Evolutionary conservation across 2,797 vertebrate genomes (phyloP), one percentile per base, ranked within the genome.

Genomic region (Cyclopterus lumpus): DNA sequence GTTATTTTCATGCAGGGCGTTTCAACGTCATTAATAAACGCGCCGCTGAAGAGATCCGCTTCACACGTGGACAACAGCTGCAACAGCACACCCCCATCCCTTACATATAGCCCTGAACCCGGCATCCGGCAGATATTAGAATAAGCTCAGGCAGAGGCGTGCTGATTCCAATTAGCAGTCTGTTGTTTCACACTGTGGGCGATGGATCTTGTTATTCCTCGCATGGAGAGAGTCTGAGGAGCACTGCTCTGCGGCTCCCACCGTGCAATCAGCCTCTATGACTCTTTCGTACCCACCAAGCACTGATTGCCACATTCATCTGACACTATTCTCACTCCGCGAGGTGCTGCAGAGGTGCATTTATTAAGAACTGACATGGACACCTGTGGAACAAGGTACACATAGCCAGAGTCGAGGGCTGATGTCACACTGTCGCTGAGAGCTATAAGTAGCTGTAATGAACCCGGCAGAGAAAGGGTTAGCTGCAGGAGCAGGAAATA

Each of bases 81-180:
- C 81, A 90, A 24, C 65, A 61, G 34, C 59, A 84, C 80, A 71
- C 73, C 73, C 85, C 80, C 79, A 67, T 77, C 81, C 75, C 77
- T 87, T 77, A 89, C 83, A 89, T 88, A 84, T 86, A 77, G 78
- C 75, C 49, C 85, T 11, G 0, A 83, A 83, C 26, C 65, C 77
- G 77, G 75, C 83, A 90, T 86, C 86, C 80, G 42, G 85, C 80
- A 89, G 88, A 91, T 90, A 91, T 92, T 90, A 86, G 88, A 91
- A 88, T 90, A 88, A 83, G 85, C 89, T 90, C 71, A 53, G 86
- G 87, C 86, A 90, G 89, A 89, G 90, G 86, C 90, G 81, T 91
- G 92, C 91, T 93, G 93, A 88, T 93, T 94, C 93, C 91, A 94
- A 94, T 95, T 94, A 95, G 92, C 87, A 89, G 91, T 91, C 89